Conservation (phyloP, 2,797 vertebrate genomes). For the Pteropus rufus region DNA sequence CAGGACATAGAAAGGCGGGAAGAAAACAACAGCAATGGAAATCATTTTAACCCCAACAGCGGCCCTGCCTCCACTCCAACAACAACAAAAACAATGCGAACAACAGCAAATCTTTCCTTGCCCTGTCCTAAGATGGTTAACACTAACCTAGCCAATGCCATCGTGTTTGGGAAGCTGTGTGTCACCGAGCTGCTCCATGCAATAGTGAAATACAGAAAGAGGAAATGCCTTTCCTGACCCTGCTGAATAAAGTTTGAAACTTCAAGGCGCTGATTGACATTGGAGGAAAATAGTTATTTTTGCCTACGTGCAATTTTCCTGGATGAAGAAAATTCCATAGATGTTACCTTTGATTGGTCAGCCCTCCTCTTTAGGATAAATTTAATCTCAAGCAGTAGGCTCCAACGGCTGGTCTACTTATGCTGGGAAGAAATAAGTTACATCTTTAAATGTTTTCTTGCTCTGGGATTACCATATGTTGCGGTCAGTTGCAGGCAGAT, state of each 20-base stretch:
- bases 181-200: not conserved
- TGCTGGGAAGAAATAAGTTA: conserved; percentile 35
- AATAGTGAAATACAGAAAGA: not conserved
- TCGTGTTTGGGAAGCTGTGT: not conserved
- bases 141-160: not conserved
- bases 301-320: not conserved
- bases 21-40: conserved; percentile 46
- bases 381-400: conserved; percentile 18
- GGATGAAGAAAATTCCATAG: not conserved
- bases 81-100: not conserved
- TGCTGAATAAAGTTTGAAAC: not conserved
- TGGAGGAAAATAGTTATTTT: not conserved
- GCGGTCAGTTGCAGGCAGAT: not conserved
- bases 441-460: conserved; percentile 26
- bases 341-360: not conserved
- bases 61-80: not conserved
- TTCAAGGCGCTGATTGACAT: not conserved
- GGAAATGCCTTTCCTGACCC: not conserved
- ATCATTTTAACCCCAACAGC: not conserved
- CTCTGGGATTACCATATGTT: not conserved
- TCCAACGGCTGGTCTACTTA: not conserved
- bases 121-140: not conserved
- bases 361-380: not conserved
- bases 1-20: conserved; percentile 33
- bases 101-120: not conserved